A percentile compares a stretch with the other conserved stretches of the same genome.
Evolutionary conservation across 2,113 vertebrate genomes (phyloP).

Genomic region (Lontra canadensis): DNA sequence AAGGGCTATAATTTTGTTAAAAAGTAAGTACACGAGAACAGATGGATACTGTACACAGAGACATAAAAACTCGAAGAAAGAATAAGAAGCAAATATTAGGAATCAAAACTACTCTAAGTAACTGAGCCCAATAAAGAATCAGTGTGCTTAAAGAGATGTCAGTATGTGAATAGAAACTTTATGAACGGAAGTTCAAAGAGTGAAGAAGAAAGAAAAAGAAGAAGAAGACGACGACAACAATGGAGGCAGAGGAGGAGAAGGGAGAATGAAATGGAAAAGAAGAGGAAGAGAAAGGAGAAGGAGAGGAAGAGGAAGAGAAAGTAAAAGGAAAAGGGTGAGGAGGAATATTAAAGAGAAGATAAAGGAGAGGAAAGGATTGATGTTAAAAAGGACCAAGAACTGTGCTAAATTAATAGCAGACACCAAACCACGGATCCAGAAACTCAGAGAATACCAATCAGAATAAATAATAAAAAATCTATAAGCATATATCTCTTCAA

Average conservation of each 20-base stretch:
- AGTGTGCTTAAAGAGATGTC: neutral
- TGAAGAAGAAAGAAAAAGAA: neutral
- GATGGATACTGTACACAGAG: neutral
- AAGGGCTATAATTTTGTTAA: neutral
- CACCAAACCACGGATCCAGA: neutral
- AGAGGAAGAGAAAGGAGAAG: neutral
- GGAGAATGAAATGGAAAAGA: neutral
- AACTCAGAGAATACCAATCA: neutral
- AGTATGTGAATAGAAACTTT: neutral
- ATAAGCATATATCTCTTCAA: neutral
- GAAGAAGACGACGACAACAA: too few species aligned
- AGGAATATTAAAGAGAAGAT: neutral
- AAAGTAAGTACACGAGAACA: neutral
- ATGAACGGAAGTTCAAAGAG: neutral
- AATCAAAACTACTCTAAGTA: neutral
- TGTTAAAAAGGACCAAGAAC: neutral
- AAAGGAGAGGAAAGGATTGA: neutral
- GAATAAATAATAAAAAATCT: neutral
- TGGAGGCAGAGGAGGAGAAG: neutral
- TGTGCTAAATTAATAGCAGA: neutral
- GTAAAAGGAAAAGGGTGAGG: neutral
- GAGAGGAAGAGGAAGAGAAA: neutral
- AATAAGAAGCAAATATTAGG: neutral
- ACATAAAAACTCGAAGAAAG: neutral
- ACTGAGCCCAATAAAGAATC: neutral